Evolutionary conservation across 37 sponge, comb jelly and placozoan species (phyloP).

Genomic region (Spongilla lacustris): DNA sequence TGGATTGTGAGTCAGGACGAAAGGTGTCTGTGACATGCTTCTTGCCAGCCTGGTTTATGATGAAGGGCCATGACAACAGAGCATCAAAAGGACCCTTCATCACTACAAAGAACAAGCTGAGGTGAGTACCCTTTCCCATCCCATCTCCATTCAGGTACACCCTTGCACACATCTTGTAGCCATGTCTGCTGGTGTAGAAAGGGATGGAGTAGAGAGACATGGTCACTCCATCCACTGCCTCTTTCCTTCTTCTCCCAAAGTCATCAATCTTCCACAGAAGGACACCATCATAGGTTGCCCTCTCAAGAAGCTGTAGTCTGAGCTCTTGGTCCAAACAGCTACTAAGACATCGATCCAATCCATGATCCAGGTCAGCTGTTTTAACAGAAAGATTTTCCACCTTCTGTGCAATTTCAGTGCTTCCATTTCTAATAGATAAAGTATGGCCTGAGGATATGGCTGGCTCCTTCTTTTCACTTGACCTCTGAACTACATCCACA

Average conservation of each 20-base stretch:
- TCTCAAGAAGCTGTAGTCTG: slow-evolving; percentile 71
- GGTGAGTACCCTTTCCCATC: slow-evolving; percentile 66
- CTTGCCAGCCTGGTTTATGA: slow-evolving; percentile 64
- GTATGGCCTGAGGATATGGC: no score
- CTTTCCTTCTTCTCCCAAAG: slow-evolving; percentile 45
- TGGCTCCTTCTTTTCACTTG: no score
- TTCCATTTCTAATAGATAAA: no score
- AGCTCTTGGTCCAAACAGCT: slow-evolving; percentile 68
- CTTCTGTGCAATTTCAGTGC: background rate
- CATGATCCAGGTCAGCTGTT: slow-evolving; percentile 40
- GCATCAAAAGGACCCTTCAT: slow-evolving; percentile 75
- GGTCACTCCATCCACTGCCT: slow-evolving; percentile 70
- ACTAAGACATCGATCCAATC: slow-evolving; percentile 36
- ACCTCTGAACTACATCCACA: no score
- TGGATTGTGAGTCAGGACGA: slow-evolving; percentile 62
- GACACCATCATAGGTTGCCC: slow-evolving; percentile 66
- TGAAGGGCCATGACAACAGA: slow-evolving; percentile 76
- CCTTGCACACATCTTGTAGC: slow-evolving; percentile 85
- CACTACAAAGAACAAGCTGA: slow-evolving; percentile 79
- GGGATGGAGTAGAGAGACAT: slow-evolving; percentile 77
- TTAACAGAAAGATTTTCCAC: slow-evolving; percentile 20
- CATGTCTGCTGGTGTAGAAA: slow-evolving; percentile 67
- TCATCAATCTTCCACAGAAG: slow-evolving; percentile 81
- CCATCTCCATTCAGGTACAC: slow-evolving; percentile 81
- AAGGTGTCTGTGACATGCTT: slow-evolving; percentile 64